Evolutionary conservation across 1,140 invertebrate species (phyloP), one percentile per base, ranked within the genome.

Genomic region (Camponotus pennsylvanicus): DNA sequence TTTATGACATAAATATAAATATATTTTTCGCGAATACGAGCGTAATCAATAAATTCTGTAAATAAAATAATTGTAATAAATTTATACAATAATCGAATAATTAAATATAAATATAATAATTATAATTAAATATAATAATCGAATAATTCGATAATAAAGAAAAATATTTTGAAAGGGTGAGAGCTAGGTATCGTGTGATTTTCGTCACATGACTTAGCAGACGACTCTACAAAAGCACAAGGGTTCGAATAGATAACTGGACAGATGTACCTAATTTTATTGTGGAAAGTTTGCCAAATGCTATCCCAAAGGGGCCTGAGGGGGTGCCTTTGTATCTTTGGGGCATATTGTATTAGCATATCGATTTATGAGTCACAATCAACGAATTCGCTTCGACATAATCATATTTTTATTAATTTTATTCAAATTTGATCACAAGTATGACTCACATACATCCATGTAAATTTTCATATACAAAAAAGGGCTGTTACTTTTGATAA

Each of bases 271-370:
- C 4, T 37, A 61, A 57, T 80, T 88, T 86, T 37, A 79, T 15
- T 73, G 83, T 90, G 86, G 83, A 88, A 90, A 90, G n/a, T 71
- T 90, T 21, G 73, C 78, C 89, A 80, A 90, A 90, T 77, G 89
- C 76, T 21, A 37, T 1, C 8, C n/a, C 5, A 40, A 59, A 66
- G 52, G 37, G 42, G 11, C 18, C 5, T 6, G 42, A 11, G 13
- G 3, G 55, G 5, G 61, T 42, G 32, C 63, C 49, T 55, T 73
- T 75, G 55, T 69, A 34, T 11, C 7, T 86, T 15, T 11, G 15
- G 34, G 69, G 45, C 55, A 37, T 2, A 21, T 70, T 21, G 32
- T n/a, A 34, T n/a, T 13, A 21, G 67, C 57, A 27, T 61, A 27
- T 82, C 69, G 67, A 61, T 75, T 83, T 83, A n/a, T 86, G 88